Evolutionary conservation across 2,888 invertebrate genomes (phyloP), one percentile per base, ranked within the genome.

Genomic region (Agonopterix arenella): DNA sequence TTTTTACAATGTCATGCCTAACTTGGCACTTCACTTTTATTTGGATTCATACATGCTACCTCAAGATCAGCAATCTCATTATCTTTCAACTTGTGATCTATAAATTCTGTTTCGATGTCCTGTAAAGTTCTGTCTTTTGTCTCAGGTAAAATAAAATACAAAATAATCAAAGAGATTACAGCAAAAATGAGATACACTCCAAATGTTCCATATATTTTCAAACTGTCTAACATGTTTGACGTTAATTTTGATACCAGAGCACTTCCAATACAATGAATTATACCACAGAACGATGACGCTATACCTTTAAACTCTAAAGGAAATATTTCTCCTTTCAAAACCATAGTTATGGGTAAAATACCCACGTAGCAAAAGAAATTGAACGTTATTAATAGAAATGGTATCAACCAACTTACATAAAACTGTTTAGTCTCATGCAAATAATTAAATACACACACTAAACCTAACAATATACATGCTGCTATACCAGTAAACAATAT

Each of bases 61-160:
- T 28, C 28, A 28, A 28, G 28, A 28, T 28, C 28, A 28, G 4
- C 1, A 28, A 28, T 28, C 28, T 40, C n/a, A n/a, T 40, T n/a
- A n/a, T 40, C 40, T n/a, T 40, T n/a, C n/a, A 40, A n/a, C 40
- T 40, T 10, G 40, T n/a, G 40, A 40, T n/a, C 40, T 10, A 47
- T 47, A 28, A 45, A 50, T 16, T 52, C 36, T 37, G 38, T 36
- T 44, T 49, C 51, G 16, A 60, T 60, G 43, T 58, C 53, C 8
- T 60, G 50, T 11, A 50, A 36, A 28, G 50, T 50, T 28, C 41
- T 44, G 5, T 47, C 44, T 44, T 47, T 47, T 2, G 50, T 47
- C 11, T 50, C 50, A 4, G 50, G 50, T 37, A 44, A 13, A 13
- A 50, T 7, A 8, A 44, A 50, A 40, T 40, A 44, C 5, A 47